phyloP scores from a whole-genome alignment of 2,797 vertebrate species.

The Neosilurus hyrtlii region DNA sequence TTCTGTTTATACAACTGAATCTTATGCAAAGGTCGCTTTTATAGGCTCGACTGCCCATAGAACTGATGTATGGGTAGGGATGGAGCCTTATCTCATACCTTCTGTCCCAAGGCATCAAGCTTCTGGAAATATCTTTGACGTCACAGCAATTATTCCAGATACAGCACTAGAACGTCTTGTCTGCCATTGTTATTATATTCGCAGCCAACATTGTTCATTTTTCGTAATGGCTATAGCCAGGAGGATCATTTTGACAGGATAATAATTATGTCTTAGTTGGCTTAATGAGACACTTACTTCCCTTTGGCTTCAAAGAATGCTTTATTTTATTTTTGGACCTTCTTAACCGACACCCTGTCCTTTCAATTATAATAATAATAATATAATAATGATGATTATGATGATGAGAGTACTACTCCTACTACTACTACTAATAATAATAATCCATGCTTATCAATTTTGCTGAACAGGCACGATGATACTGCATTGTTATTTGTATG shows the following conservation, averaged over 20 bases:
- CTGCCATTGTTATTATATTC: background rate
- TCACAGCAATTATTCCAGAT: background rate
- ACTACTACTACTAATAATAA: too few species aligned
- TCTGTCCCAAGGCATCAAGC: background rate
- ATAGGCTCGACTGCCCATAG: background rate
- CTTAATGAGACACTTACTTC: background rate
- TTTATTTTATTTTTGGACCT: background rate
- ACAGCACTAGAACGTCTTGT: background rate
- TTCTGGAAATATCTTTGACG: background rate
- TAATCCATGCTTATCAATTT: background rate
- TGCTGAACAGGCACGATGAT: background rate
- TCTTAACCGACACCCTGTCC: background rate
- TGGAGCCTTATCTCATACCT: background rate
- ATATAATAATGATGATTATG: background rate
- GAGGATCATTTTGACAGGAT: background rate
- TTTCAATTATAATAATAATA: background rate
- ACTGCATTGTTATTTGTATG: slow-evolving; percentile 14
- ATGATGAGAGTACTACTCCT: too few species aligned
- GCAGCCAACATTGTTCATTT: background rate
- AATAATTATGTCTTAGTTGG: background rate
- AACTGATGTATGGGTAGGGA: background rate
- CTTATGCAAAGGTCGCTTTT: background rate
- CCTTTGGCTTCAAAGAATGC: background rate
- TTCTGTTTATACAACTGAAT: background rate
- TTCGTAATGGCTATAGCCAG: background rate